Base-by-base conservation (phyloP, 2,888 invertebrate species). In the Sminthurides aquaticus region DNA sequence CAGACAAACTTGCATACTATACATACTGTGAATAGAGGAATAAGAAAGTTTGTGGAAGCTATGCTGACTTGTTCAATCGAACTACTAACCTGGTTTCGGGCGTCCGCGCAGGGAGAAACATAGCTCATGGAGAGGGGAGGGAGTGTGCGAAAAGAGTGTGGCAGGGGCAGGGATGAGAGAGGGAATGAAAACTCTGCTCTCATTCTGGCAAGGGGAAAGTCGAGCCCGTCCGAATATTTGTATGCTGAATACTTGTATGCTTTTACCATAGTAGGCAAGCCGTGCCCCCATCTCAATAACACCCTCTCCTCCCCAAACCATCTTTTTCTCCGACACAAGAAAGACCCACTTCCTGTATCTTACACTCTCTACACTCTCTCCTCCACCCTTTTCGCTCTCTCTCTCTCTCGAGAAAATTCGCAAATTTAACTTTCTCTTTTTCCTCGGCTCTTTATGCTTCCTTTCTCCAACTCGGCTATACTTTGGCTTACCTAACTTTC, bases 31-130 rank as follows among this genome's bases (percentile, higher is more conserved):
- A n/a, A n/a, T 20, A 2, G 34, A 43, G 58, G n/a, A 29, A 58
- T 5, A 52, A 52, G 54, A 52, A 52, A 52, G 54, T n/a, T 8
- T n/a, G 20, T 52, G 8, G 11, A 34, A 15, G 15, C 8, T 11
- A 15, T 34, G 43, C 8, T 34, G 43, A 34, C 24, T 22, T 52
- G 20, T 52, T 52, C 54, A 5, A 58, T 64, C 64, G 64, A 64
- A 64, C 64, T 64, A 64, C 27, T 64, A 59, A 64, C 64, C 64
- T 58, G 64, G 58, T 52, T 64, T 59, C 59, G n/a, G 20, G 25
- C 34, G 59, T 64, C 63, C 63, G 64, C 64, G 64, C 64, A 64
- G 20, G 59, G 24, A n/a, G n/a, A n/a, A 63, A 63, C 28, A 59
- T 59, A 64, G n/a, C n/a, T n/a, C n/a, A n/a, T n/a, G 59, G 52